Percentiles rank a stretch among this genome's conserved stretches.
phyloP scores from a whole-genome alignment of 2,113 vertebrate genomes.

The Motacilla tschutschensis region DNA sequence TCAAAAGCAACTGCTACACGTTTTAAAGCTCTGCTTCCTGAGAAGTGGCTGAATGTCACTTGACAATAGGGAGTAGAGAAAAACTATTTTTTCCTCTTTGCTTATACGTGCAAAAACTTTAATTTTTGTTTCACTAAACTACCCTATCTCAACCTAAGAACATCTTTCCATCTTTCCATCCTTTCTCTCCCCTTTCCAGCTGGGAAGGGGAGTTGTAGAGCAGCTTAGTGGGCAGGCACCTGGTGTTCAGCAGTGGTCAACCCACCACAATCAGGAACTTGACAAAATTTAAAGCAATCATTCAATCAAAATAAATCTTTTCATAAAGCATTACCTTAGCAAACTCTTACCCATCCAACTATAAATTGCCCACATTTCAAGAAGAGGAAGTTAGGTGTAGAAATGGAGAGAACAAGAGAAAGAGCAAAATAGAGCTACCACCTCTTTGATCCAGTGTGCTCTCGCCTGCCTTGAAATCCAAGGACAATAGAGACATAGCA shows the following conservation, averaged over 20 bases:
- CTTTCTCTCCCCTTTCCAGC: not conserved
- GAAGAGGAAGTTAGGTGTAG: not conserved
- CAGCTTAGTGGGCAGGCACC: no score
- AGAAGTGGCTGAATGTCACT: not conserved
- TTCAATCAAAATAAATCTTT: not conserved
- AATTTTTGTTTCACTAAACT: not conserved
- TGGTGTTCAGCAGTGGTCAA: not conserved
- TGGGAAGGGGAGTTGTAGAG: no score
- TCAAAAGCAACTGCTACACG: not conserved
- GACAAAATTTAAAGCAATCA: not conserved
- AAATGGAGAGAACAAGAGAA: not conserved
- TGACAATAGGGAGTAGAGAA: rapidly evolving
- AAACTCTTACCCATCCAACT: not conserved
- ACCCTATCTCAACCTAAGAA: not conserved
- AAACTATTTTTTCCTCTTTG: not conserved
- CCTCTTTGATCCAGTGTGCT: not conserved
- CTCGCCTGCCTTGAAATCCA: not conserved
- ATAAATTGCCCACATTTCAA: not conserved
- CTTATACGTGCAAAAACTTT: not conserved
- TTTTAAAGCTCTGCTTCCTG: rapidly evolving
- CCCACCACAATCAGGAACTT: not conserved
- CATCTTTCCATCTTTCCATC: not conserved
- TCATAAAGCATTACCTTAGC: not conserved
- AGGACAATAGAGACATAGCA: rapidly evolving
- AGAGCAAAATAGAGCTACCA: not conserved